These are phyloP conservation scores for Cephus pulcher DNA, from an alignment of 2,888 invertebrate genomes.

Conservation along the genomic window DNA sequence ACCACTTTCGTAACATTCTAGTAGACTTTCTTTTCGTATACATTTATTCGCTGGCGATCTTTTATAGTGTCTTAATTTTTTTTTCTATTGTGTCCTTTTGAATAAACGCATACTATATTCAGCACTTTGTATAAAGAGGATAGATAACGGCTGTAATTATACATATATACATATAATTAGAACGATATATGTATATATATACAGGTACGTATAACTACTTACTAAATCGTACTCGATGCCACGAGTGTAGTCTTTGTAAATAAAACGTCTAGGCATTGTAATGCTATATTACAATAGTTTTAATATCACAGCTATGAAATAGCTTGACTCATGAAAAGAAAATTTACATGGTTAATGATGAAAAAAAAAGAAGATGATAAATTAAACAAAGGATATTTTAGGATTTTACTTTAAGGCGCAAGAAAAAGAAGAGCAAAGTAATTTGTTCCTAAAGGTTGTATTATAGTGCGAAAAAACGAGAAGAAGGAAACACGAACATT, in stretches of 20 bases:
- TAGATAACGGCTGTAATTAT: neutral
- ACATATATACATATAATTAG: conserved; percentile 22
- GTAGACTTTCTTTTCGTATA: neutral
- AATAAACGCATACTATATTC: neutral
- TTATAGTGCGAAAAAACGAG: conserved; percentile 19
- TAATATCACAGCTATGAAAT: conserved; percentile 59
- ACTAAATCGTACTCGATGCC: neutral
- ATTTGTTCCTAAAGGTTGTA: conserved; percentile 58
- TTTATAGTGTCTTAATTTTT: neutral
- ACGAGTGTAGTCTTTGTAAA: conserved; percentile 4
- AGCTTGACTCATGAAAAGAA: conserved; percentile 59
- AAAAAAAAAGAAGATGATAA: conserved; percentile 37
- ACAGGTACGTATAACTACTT: neutral
- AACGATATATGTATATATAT: conserved; percentile 10
- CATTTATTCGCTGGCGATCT: neutral
- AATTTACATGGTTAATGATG: conserved; percentile 58
- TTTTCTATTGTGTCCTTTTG: neutral
- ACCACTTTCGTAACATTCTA: neutral
- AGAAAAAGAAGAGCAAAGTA: conserved; percentile 52
- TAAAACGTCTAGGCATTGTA: conserved; percentile 32
- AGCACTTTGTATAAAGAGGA: conserved; percentile 2
- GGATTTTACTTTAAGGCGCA: conserved; percentile 52
- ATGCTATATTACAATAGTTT: conserved; percentile 36
- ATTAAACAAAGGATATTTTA: conserved; percentile 47
- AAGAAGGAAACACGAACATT: neutral